These are phyloP conservation scores for Lordiphosa mommai DNA, from an alignment of 1,140 invertebrate genomes.

Conservation along the genomic window DNA sequence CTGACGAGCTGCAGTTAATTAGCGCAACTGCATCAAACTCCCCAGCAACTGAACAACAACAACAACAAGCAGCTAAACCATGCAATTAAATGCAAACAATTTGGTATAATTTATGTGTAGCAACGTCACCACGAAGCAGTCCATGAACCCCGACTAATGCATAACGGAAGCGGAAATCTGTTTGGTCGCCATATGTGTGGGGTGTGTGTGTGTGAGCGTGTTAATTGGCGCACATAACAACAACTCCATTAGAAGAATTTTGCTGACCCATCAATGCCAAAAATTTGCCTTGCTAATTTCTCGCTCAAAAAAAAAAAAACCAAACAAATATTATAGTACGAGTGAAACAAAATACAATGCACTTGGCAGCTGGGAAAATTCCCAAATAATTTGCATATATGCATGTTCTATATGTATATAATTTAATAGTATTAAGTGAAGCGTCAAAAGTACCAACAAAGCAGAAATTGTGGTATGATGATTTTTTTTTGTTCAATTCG, in stretches of 20 bases:
- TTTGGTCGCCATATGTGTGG: conserved; percentile 38
- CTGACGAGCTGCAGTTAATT: conserved; percentile 64
- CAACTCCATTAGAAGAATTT: conserved; percentile 33
- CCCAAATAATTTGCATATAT: conserved; percentile 29
- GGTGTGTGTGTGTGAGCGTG: conserved; percentile 3
- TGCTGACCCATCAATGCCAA: conserved; percentile 34
- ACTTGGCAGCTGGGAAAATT: conserved; percentile 25
- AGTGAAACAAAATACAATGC: neutral
- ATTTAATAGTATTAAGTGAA: conserved; percentile 44
- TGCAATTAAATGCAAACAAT: conserved; percentile 75
- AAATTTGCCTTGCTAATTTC: conserved; percentile 64
- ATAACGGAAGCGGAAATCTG: conserved; percentile 71
- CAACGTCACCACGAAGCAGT: conserved; percentile 38
- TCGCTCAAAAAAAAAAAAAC: conserved; percentile 4
- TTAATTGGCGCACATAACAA: conserved; percentile 43
- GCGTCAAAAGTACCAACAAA: conserved; percentile 42
- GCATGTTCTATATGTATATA: conserved; percentile 20
- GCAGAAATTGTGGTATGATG: neutral
- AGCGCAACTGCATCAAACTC: conserved; percentile 59
- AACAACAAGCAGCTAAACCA: conserved; percentile 24
- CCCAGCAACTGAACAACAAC: conserved; percentile 16
- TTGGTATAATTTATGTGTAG: conserved; percentile 69
- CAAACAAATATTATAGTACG: conserved; percentile 19
- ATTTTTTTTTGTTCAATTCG: neutral
- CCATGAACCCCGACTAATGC: conserved; percentile 50